These are phyloP conservation scores for Mastomys coucha DNA, from an alignment of 2,113 vertebrate species.

Conservation along the genomic window DNA sequence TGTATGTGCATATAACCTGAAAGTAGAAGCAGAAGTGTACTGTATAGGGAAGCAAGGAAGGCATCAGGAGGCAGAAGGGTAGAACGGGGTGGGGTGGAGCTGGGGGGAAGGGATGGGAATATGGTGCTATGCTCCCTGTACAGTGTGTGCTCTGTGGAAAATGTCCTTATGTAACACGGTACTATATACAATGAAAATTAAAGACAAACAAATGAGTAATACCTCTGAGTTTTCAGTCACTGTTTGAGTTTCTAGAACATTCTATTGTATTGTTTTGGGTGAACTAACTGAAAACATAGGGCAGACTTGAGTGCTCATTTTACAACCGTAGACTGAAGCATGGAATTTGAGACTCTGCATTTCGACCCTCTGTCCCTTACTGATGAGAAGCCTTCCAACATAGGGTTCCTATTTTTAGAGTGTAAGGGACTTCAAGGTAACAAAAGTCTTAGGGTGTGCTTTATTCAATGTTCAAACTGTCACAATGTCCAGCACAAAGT, in stretches of 20 bases:
- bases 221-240: conserved; percentile 2
- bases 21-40: neutral
- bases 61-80: neutral
- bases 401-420: neutral
- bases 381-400: neutral
- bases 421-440: conserved; percentile 24
- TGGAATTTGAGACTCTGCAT: neutral
- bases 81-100: too few relatives aligned
- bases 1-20: neutral
- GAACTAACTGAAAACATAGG: neutral
- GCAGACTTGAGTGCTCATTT: neutral
- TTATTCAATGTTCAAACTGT: neutral
- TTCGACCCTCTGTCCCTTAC: neutral
- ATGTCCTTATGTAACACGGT: neutral
- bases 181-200: neutral
- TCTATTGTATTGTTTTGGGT: neutral
- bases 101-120: neutral
- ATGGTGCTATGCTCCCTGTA: neutral
- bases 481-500: neutral
- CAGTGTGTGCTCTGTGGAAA: neutral
- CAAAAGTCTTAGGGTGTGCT: neutral
- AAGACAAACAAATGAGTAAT: neutral
- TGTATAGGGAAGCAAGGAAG: neutral
- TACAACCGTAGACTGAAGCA: neutral
- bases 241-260: neutral